Base-by-base conservation (phyloP, 2,113 vertebrate species). In the Tachysurus fulvidraco region DNA sequence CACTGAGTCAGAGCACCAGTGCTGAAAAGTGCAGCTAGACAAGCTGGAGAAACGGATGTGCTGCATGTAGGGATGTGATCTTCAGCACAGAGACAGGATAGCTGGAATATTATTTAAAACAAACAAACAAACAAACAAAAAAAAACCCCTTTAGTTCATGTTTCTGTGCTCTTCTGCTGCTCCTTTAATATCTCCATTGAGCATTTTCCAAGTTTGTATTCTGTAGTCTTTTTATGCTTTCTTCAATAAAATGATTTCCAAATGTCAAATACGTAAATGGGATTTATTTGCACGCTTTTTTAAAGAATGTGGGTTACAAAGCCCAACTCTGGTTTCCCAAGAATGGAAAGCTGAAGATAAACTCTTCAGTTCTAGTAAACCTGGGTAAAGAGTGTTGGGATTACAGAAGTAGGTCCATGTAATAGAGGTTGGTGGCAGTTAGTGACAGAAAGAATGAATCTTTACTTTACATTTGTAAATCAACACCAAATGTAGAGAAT, bases 1-100 rank as follows among this genome's bases (percentile, higher is more conserved):
- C 89, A 4, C 87, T 92, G 81, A 89, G 80, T 28, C 81, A 80
- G 52, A 88, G 81, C 54, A 28, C 85, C 41, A 89, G 65, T 76
- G 77, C 25, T 28, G n/a, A 57, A 3, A 59, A 88, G 50, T 92
- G 91, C 87, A 80, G 69, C 55, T 87, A 83, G 81, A 78, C 46
- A 50, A 36, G 13, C 67, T 41, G 67, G 67, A 71, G 67, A 71
- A 71, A 36, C 8, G 30, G 30, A 41, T 41, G 67, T 44, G 7
- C 67, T 71, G 67, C 21, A 2, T 14, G 44, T 76, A 50, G 44
- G 11, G 3, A 52, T n/a, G 46, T 4, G 8, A 3, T 83, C 65
- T 55, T 55, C 7, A 57, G 65, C 64, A 83, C 3, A 19, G 6
- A 83, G 65, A 57, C 10, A 80, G 76, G 8, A 28, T 25, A 52